These are phyloP conservation scores for Daubentonia madagascariensis DNA, from an alignment of 2,113 vertebrate species.

Conservation along the genomic window DNA sequence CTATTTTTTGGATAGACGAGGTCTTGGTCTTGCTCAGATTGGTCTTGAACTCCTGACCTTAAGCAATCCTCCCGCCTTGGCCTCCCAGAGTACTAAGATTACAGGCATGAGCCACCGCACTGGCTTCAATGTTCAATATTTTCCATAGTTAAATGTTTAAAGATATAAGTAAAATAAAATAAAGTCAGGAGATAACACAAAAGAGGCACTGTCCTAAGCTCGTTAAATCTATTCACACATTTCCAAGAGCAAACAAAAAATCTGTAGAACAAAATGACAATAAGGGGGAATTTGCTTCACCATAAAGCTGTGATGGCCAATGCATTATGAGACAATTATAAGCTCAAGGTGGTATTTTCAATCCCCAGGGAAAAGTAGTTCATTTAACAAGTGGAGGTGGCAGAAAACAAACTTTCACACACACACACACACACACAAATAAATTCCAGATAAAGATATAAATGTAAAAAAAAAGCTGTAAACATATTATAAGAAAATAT, in stretches of 20 bases:
- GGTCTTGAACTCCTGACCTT: no score
- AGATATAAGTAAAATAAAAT: conserved; percentile 10
- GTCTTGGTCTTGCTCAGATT: no score
- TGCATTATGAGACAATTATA: not conserved
- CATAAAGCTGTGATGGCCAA: not conserved
- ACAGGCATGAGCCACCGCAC: no score
- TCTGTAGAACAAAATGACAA: not conserved
- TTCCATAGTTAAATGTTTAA: not conserved
- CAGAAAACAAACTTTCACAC: not conserved
- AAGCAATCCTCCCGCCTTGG: no score
- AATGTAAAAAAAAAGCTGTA: not conserved
- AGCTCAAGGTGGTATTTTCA: not conserved
- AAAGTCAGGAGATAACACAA: not conserved
- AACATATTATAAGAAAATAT: not conserved
- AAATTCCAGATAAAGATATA: not conserved
- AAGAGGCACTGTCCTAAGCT: not conserved
- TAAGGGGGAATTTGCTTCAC: not conserved
- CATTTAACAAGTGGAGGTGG: not conserved
- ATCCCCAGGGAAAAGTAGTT: not conserved
- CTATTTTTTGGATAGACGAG: no score
- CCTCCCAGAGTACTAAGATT: no score
- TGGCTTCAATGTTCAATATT: not conserved
- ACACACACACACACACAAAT: not conserved
- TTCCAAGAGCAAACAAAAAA: not conserved
- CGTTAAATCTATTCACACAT: not conserved